Conservation (phyloP, 1,140 invertebrate genomes). For the Spodoptera frugiperda region DNA sequence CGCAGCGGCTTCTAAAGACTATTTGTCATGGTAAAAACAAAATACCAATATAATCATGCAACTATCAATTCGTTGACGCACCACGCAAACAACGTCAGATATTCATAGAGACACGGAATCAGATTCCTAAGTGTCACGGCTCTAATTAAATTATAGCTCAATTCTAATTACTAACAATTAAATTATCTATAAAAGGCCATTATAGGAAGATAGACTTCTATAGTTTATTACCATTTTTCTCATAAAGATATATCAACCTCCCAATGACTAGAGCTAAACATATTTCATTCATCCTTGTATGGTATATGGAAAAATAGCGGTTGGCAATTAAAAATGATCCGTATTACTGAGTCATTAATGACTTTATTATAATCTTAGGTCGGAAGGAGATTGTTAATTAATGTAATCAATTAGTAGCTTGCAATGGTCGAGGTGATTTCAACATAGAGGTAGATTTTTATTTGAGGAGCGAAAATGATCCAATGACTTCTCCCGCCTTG, state of each 20-base stretch:
- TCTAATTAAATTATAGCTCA: slow-evolving; percentile 18
- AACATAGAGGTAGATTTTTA: too few relatives aligned
- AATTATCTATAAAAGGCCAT: slow-evolving; percentile 25
- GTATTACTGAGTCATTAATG: slow-evolving; percentile 10
- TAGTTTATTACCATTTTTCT: slow-evolving; percentile 7
- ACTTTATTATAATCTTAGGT: slow-evolving; percentile 15
- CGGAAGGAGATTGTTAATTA: neutral
- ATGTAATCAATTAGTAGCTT: too few relatives aligned
- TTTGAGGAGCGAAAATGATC: too few relatives aligned
- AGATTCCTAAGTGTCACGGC: neutral
- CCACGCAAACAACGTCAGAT: too few relatives aligned
- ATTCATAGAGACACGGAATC: neutral
- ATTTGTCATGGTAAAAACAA: too few relatives aligned
- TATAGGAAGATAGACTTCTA: neutral
- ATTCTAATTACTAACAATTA: slow-evolving; percentile 8
- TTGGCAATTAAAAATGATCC: slow-evolving; percentile 22
- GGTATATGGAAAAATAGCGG: slow-evolving; percentile 13
- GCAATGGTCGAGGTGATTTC: too few relatives aligned
- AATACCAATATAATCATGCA: too few relatives aligned
- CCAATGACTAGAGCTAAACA: neutral
- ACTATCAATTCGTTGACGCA: too few relatives aligned
- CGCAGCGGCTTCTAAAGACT: too few relatives aligned
- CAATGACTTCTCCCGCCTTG: too few relatives aligned
- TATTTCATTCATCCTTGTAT: slow-evolving; percentile 22
- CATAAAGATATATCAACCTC: slow-evolving; percentile 17